phyloP scores from a whole-genome alignment of 1,140 invertebrate genomes.

The Aphelenchoides fujianensis region DNA sequence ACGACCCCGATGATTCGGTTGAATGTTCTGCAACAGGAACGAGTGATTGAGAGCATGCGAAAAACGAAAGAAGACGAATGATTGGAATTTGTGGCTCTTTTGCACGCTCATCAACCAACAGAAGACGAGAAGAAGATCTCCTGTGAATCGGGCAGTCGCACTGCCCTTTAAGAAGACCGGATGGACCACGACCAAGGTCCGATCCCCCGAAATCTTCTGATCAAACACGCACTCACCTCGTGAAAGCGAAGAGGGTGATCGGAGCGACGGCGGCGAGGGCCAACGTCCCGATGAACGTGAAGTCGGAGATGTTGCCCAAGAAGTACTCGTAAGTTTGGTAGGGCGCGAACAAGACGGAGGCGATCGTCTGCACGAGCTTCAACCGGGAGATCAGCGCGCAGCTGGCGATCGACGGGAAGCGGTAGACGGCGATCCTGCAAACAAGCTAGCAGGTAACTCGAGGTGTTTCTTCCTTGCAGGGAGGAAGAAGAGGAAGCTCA shows the following conservation, averaged over 20 bases:
- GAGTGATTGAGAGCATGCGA: neutral
- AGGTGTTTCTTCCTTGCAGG: too few species aligned
- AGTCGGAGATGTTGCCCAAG: neutral
- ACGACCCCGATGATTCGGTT: conserved; percentile 30
- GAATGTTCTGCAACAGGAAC: conserved; percentile 6
- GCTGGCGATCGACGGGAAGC: conserved; percentile 14
- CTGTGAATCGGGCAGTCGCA: too few species aligned
- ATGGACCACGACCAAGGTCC: too few species aligned
- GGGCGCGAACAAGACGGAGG: conserved; percentile 1
- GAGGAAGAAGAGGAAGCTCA: too few species aligned
- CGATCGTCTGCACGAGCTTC: conserved; percentile 25
- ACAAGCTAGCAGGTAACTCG: neutral
- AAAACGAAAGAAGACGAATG: too few species aligned
- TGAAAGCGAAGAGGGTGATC: conserved; percentile 14
- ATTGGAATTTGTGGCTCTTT: too few species aligned
- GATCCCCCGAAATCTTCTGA: too few species aligned
- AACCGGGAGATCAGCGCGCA: conserved; percentile 6
- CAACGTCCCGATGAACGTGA: neutral
- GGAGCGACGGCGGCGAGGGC: conserved; percentile 20
- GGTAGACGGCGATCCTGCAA: conserved; percentile 6
- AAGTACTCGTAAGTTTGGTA: conserved; percentile 19
- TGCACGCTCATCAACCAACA: too few species aligned
- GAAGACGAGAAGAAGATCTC: too few species aligned
- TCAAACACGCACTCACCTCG: too few species aligned
- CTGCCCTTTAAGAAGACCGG: too few species aligned